Evolutionary conservation across 2,888 invertebrate species (phyloP).

Genomic region (Caenorhabditis becei): DNA sequence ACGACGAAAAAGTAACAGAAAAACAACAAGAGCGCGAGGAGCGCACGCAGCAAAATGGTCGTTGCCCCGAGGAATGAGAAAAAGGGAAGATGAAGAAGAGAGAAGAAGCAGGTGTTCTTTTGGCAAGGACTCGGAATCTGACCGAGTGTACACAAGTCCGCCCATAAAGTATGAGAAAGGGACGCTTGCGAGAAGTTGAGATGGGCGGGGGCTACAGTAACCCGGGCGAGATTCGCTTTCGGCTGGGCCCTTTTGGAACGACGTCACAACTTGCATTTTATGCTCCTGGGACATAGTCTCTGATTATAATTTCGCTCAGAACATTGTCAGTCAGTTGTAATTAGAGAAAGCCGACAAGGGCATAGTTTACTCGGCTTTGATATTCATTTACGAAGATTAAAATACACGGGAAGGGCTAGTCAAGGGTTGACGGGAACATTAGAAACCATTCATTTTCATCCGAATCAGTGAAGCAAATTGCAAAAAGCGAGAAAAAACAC

Average conservation of each 20-base stretch:
- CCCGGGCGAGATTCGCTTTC: no score
- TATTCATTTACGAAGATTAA: no score
- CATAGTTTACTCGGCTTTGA: no score
- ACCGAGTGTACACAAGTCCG: constrained; percentile 5
- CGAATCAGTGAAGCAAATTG: background rate
- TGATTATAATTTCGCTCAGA: background rate
- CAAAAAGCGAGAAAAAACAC: background rate
- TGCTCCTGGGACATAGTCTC: no score
- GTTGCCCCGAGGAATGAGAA: constrained; percentile 18
- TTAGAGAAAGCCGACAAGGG: no score
- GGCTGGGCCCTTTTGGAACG: no score
- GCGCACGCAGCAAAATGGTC: constrained; percentile 19
- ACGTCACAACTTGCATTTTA: no score
- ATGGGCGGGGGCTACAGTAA: background rate
- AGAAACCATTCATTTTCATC: background rate
- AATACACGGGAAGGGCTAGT: no score
- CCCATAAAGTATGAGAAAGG: background rate
- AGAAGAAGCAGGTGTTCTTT: constrained; percentile 24
- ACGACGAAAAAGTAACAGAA: constrained; percentile 18
- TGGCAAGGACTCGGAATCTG: constrained; percentile 11
- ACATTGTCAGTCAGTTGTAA: no score
- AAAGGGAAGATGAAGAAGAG: constrained; percentile 19
- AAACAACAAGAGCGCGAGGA: constrained; percentile 17
- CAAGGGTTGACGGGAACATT: no score
- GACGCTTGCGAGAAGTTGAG: background rate